Percentiles rank a stretch among this genome's conserved stretches.
Evolutionary conservation across 2,113 vertebrate genomes (phyloP).

Genomic region (Anser cygnoides): DNA sequence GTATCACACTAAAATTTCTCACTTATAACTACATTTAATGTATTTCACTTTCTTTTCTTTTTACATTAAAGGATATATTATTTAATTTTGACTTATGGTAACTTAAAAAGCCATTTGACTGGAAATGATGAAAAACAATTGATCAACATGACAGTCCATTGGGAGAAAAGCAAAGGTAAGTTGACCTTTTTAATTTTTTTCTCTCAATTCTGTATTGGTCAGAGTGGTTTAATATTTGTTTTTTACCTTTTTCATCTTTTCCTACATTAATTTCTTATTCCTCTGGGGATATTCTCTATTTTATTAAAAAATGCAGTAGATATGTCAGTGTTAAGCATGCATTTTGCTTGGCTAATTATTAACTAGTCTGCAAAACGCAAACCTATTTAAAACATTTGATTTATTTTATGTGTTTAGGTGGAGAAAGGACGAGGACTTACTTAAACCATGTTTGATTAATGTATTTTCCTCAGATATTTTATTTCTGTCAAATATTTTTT

Average conservation of each 20-base stretch:
- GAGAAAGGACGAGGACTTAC: neutral
- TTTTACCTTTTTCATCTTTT: neutral
- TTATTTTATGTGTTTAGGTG: neutral
- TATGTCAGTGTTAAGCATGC: neutral
- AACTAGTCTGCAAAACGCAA: neutral
- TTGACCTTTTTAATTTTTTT: neutral
- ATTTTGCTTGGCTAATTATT: neutral
- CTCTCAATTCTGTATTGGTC: neutral
- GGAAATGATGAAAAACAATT: neutral
- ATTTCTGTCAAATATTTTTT: neutral
- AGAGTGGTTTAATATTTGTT: neutral
- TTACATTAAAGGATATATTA: neutral
- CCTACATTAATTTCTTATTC: neutral
- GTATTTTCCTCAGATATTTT: neutral
- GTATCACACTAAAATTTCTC: neutral
- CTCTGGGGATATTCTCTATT: neutral
- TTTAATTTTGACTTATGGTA: neutral
- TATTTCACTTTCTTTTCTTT: neutral
- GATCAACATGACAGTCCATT: neutral
- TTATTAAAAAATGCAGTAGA: neutral
- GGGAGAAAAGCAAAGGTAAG: neutral
- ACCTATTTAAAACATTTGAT: neutral
- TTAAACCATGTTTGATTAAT: neutral
- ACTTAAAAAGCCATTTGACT: neutral
- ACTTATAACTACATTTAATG: neutral